Evolutionary conservation across 2,113 vertebrate species (phyloP).

Genomic region (Pollimyrus isidori): DNA sequence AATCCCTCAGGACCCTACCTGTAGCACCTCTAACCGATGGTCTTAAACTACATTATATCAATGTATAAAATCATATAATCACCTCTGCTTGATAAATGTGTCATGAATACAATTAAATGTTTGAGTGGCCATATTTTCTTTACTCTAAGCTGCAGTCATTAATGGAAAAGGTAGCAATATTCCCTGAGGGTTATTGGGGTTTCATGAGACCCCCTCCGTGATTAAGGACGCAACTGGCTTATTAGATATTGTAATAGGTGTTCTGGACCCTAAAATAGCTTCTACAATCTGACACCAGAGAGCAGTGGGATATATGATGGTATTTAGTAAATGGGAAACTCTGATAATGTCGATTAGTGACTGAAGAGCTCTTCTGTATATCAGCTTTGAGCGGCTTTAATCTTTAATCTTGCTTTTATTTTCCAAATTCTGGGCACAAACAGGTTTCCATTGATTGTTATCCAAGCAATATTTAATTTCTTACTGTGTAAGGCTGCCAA

Average conservation of each 20-base stretch:
- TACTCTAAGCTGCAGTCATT: not conserved
- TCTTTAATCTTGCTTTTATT: conserved; percentile 16
- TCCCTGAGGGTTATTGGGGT: not conserved
- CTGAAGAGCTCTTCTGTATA: not conserved
- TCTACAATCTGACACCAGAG: not conserved
- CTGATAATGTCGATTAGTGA: not conserved
- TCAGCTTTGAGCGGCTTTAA: not conserved
- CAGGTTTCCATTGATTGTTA: not conserved
- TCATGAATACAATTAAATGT: not conserved
- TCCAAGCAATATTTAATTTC: not conserved
- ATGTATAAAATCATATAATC: not conserved
- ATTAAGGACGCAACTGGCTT: not conserved
- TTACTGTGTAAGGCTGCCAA: not conserved
- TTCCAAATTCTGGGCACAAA: not conserved
- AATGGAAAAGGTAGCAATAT: not conserved
- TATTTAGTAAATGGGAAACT: not conserved
- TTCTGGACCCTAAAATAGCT: not conserved
- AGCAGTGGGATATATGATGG: not conserved
- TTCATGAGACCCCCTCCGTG: not conserved
- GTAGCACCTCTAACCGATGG: not conserved
- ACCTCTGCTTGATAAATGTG: not conserved
- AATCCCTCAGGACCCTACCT: not conserved
- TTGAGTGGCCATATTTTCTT: not conserved
- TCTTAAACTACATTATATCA: not conserved
- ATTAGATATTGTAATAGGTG: not conserved